These are phyloP conservation scores for Alcedo quadribrachys DNA, from an alignment of 2,797 vertebrate genomes.

Conservation along the genomic window DNA sequence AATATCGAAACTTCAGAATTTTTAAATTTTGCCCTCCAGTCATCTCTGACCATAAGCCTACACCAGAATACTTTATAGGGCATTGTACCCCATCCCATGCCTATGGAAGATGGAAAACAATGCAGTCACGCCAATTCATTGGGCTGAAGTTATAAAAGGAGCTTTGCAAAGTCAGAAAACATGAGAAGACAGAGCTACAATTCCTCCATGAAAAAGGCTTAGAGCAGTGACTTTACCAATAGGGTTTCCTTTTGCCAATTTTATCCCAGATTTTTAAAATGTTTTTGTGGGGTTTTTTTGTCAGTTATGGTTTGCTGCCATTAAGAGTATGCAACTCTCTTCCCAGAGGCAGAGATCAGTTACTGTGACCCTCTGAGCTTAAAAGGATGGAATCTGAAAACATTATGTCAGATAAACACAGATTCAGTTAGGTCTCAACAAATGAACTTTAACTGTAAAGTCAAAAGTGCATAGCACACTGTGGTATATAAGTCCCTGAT, in stretches of 20 bases:
- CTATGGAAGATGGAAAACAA: neutral
- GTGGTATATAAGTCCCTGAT: neutral
- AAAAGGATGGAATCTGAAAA: constrained; percentile 10
- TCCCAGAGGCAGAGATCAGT: neutral
- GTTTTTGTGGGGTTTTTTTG: neutral
- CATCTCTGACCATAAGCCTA: neutral
- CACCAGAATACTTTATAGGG: neutral
- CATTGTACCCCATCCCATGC: rapidly evolving
- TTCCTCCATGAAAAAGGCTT: neutral
- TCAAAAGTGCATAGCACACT: neutral
- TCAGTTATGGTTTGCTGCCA: neutral
- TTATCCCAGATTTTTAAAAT: neutral
- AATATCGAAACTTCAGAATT: neutral
- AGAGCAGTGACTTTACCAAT: neutral
- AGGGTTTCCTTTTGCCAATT: neutral
- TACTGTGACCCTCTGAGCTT: neutral
- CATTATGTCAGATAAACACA: neutral
- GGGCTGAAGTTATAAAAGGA: neutral
- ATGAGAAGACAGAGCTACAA: neutral
- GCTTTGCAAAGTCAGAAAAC: neutral
- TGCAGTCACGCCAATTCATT: neutral
- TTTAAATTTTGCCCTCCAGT: neutral
- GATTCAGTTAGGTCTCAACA: neutral
- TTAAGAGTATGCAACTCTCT: neutral
- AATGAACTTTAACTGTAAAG: neutral